These are phyloP conservation scores for Sturmia bella DNA, from an alignment of 2,888 invertebrate genomes.

Conservation along the genomic window DNA sequence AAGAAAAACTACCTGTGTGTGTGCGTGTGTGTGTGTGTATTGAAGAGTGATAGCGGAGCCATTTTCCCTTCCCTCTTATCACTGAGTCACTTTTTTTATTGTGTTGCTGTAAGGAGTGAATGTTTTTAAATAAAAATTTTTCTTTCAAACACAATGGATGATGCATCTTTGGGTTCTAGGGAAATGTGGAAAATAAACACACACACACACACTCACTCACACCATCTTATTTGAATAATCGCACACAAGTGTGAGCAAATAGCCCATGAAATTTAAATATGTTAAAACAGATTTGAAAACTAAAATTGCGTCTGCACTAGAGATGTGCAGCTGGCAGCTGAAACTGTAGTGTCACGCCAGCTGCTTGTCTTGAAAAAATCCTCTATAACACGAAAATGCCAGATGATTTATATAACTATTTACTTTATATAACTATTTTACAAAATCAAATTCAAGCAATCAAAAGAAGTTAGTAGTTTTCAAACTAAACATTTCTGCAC, in stretches of 20 bases:
- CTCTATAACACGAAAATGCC: too few relatives aligned
- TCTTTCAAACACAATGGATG: constrained; percentile 10
- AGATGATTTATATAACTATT: too few relatives aligned
- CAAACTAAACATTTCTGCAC: too few relatives aligned
- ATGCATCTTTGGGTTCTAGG: constrained; percentile 20
- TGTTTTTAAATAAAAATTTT: constrained; percentile 2
- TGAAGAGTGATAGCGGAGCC: constrained; percentile 15
- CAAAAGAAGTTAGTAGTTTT: too few relatives aligned
- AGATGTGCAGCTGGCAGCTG: not conserved
- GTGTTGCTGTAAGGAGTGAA: constrained; percentile 34
- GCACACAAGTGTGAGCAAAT: constrained; percentile 49
- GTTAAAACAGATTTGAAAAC: not conserved
- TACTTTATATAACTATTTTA: too few relatives aligned
- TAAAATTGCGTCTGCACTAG: constrained; percentile 15
- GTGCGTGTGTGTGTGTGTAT: too few relatives aligned
- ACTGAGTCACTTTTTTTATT: constrained; percentile 8
- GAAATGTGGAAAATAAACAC: constrained; percentile 1
- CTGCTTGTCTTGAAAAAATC: too few relatives aligned
- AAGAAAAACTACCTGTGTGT: constrained; percentile 58
- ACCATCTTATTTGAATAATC: constrained; percentile 36
- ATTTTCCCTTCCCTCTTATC: constrained; percentile 15
- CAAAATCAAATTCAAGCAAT: too few relatives aligned
- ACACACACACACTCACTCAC: too few relatives aligned
- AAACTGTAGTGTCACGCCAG: too few relatives aligned
- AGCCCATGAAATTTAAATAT: constrained; percentile 33